Base-by-base conservation (phyloP, 1,140 invertebrate species). In the Euura lappo region DNA sequence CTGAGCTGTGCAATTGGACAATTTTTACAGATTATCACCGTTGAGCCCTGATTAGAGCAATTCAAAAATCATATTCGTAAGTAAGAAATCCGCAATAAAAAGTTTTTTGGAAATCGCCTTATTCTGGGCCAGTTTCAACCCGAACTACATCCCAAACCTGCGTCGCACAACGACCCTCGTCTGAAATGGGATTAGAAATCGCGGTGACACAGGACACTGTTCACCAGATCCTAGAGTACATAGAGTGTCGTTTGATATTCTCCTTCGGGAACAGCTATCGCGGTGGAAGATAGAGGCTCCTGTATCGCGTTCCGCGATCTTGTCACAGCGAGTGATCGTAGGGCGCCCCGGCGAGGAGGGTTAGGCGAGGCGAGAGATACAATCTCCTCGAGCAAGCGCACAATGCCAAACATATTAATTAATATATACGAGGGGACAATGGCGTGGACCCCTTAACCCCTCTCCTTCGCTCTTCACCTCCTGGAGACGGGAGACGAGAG, bases 351-450 rank as follows among this genome's bases (percentile, higher is more conserved):
- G 74, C 70, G 68, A 75, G 71, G 71, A 65, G 76, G 77, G 73
- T 8, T 69, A 73, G 76, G 75, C 60, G 76, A 45, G 69, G 75
- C 51, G 75, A 68, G 70, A 70, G 80, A 81, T 82, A 79, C 44
- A 2, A 81, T 80, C 78, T 75, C 71, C 74, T 77, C 73, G 74
- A 79, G 44, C 73, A 65, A 68, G 70, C 73, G 65, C 75, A 78
- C 75, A 81, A 79, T 76, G 69, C 71, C 72, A 73, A 77, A 82
- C 78, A 73, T 82, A 81, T 79, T 80, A 81, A 82, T 80, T 82
- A 78, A 81, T 79, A 76, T 74, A 69, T 74, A 71, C 51, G 8
- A 70, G 70, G 71, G 70, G 71, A 72, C 75, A 78, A 78, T 78
- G 66, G 66, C 4, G 28, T 8, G 4, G 11, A 7, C 10, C 66